Base-by-base conservation (phyloP, 1,140 invertebrate genomes). In the Danaus melanippus region DNA sequence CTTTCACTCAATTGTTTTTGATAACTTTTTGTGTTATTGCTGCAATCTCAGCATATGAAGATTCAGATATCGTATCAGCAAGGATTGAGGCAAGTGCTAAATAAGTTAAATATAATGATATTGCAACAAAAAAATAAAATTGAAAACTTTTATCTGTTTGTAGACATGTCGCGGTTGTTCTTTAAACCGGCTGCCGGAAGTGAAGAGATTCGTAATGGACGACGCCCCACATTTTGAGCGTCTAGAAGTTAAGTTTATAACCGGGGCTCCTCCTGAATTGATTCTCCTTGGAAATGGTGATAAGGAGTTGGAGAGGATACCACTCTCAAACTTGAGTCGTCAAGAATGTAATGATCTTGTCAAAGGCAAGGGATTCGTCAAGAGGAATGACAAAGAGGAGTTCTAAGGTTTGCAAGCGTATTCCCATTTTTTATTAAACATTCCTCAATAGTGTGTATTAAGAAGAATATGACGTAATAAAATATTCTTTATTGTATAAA, bases 91-190 rank as follows among this genome's bases (percentile, higher is more conserved):
- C 82, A 64, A 64, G 50, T 55, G 9, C 8, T 41, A 12, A 32
- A 60, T 43, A 51, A 17, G 45, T 9, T 56, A 39, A 50, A 39
- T 42, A 11, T 6, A 47, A 43, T 21, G 21, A 49, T 46, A 45
- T 52, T 15, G 11, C 3, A 15, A 12, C 39, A 45, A 40, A 46
- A 3, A 32, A 48, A 2, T 44, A 9, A 53, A 10, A 21, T 42
- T 5, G n/a, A 10, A 17, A 46, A 39, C 39, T n/a, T 17, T 10
- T 32, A 45, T 46, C 10, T 42, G 62, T 67, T 57, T 90, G 44
- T 86, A 95, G 93, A 94, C 92, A 69, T 95, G 93, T 75, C 88
- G 90, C 68, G 93, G 93, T 64, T 95, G 93, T 84, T 90, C 89
- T 17, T 76, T 95, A 57, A 94, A 94, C 65, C 87, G 91, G 53